Conservation (phyloP, 2,888 invertebrate species). For the Ormyrus pomaceus region DNA sequence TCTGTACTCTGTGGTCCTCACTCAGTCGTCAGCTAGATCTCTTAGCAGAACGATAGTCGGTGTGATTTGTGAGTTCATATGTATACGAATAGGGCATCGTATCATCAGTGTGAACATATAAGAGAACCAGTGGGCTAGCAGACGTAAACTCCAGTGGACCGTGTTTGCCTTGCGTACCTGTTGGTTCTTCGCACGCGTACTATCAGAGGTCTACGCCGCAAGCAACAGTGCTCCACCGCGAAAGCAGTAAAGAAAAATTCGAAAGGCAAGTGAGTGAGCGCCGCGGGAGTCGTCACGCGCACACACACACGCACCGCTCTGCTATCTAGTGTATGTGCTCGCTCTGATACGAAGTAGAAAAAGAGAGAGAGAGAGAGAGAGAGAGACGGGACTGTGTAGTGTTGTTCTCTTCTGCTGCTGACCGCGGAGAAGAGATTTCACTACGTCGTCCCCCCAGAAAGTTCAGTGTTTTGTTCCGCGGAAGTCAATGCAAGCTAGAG, state of each 20-base stretch:
- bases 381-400: constrained; percentile 30
- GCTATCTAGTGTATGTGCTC: neutral
- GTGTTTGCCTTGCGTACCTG: constrained; percentile 2
- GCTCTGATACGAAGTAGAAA: constrained; percentile 6
- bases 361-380: constrained; percentile 15
- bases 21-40: too few relatives aligned
- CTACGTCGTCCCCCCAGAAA: constrained; percentile 1
- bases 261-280: constrained; percentile 29
- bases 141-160: too few relatives aligned
- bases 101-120: too few relatives aligned
- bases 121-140: too few relatives aligned
- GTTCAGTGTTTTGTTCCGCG: neutral
- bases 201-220: too few relatives aligned
- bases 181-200: constrained; percentile 8
- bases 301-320: constrained; percentile 13
- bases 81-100: too few relatives aligned
- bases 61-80: too few relatives aligned
- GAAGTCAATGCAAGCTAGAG: neutral
- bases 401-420: constrained; percentile 14
- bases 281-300: constrained; percentile 13
- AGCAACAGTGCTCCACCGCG: neutral
- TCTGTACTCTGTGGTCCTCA: too few relatives aligned
- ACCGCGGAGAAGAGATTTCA: constrained; percentile 21
- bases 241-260: constrained; percentile 29
- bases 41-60: too few relatives aligned